Evolutionary conservation across 2,113 vertebrate species (phyloP).

Genomic region (Sturnira hondurensis): DNA sequence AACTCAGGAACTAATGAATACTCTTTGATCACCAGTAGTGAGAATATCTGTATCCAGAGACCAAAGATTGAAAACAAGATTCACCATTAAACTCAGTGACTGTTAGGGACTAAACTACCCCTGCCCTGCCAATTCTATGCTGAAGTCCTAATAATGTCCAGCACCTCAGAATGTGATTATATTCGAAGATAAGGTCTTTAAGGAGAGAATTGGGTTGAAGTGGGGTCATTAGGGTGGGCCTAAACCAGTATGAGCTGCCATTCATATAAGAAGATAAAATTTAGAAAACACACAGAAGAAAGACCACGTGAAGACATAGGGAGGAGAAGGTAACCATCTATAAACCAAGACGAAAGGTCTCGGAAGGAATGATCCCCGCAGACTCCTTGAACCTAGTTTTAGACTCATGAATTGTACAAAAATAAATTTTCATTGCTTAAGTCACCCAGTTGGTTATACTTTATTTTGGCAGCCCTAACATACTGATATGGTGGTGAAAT

Average conservation of each 20-base stretch:
- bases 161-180: background rate
- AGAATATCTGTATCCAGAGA: background rate
- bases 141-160: background rate
- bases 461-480: background rate
- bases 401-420: background rate
- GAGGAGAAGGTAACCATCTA: background rate
- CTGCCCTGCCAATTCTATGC: background rate
- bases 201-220: background rate
- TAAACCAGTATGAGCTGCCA: background rate
- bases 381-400: background rate
- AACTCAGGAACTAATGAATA: background rate
- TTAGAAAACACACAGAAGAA: background rate
- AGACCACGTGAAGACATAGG: background rate
- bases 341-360: background rate
- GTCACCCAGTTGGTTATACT: background rate
- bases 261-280: background rate
- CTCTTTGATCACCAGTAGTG: background rate
- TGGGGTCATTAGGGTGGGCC: background rate
- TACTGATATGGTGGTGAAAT: background rate
- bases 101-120: rapidly evolving
- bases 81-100: background rate
- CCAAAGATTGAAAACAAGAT: background rate
- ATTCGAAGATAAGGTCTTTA: background rate
- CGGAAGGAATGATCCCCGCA: background rate
- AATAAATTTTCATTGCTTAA: background rate